Evolutionary conservation across 2,113 vertebrate species (phyloP).

Genomic region (Centrocercus urophasianus): DNA sequence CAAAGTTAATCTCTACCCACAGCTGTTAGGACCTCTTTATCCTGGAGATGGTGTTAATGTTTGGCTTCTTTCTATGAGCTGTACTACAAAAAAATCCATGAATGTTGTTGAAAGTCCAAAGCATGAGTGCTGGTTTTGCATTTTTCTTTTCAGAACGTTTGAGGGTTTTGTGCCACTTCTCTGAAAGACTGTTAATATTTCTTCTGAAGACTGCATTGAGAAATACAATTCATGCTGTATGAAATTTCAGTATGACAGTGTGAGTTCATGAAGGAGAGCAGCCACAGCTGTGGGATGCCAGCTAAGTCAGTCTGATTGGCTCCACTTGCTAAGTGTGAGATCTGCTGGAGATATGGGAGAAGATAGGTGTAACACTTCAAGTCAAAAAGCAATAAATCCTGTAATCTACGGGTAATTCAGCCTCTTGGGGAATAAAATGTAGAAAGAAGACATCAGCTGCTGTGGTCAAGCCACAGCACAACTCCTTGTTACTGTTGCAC

Average conservation of each 20-base stretch:
- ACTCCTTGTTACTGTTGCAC: neutral
- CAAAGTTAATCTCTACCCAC: neutral
- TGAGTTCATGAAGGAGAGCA: slow-evolving; percentile 1
- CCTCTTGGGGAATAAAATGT: neutral
- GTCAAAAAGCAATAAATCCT: slow-evolving; percentile 10
- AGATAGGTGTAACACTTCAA: neutral
- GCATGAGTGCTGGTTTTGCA: neutral
- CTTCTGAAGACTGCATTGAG: slow-evolving; percentile 10
- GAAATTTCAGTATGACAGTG: neutral
- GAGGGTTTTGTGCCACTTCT: neutral
- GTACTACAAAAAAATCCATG: neutral
- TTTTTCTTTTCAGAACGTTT: neutral
- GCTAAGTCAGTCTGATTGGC: neutral
- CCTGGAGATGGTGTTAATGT: neutral
- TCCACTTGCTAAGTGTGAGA: neutral
- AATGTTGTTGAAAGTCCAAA: neutral
- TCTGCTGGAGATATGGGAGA: slow-evolving; percentile 22
- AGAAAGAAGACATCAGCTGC: neutral
- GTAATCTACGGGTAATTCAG: neutral
- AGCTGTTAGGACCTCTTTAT: neutral
- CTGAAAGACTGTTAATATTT: neutral
- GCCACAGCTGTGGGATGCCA: slow-evolving; percentile 15
- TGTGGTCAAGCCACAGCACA: neutral
- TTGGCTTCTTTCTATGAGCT: neutral
- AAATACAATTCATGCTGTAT: neutral